These are phyloP conservation scores for Lycodopsis pacificus DNA, from an alignment of 2,797 vertebrate species.

Conservation along the genomic window DNA sequence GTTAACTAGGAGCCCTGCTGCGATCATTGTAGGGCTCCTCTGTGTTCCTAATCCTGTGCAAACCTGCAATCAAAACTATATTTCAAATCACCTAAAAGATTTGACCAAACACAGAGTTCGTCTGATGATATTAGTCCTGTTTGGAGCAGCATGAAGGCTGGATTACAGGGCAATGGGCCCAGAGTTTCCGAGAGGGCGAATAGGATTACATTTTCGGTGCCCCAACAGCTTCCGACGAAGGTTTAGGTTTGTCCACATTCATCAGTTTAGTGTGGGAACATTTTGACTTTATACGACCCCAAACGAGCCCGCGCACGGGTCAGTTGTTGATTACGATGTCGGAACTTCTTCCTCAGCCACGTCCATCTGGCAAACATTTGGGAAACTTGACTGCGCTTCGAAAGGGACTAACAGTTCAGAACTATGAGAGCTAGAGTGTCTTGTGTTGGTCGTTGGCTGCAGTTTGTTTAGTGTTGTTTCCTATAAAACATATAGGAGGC, in stretches of 20 bases:
- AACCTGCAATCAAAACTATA: neutral
- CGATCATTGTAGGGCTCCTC: neutral
- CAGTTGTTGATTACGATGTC: neutral
- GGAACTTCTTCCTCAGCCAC: neutral
- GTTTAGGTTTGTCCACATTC: neutral
- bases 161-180: neutral
- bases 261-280: too few relatives aligned
- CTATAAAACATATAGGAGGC: neutral
- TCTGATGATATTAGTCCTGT: too few relatives aligned
- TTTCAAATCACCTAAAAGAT: neutral
- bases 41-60: neutral
- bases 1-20: neutral
- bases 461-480: neutral
- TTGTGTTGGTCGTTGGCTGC: neutral
- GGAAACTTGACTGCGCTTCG: neutral
- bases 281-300: too few relatives aligned
- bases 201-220: neutral
- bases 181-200: neutral
- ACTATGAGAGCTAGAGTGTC: neutral
- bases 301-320: neutral
- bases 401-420: neutral
- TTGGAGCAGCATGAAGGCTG: neutral
- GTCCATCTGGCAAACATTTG: neutral
- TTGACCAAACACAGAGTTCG: neutral
- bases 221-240: neutral